Conservation (phyloP, 2,797 vertebrate species). For the Pipistrellus nathusii region DNA sequence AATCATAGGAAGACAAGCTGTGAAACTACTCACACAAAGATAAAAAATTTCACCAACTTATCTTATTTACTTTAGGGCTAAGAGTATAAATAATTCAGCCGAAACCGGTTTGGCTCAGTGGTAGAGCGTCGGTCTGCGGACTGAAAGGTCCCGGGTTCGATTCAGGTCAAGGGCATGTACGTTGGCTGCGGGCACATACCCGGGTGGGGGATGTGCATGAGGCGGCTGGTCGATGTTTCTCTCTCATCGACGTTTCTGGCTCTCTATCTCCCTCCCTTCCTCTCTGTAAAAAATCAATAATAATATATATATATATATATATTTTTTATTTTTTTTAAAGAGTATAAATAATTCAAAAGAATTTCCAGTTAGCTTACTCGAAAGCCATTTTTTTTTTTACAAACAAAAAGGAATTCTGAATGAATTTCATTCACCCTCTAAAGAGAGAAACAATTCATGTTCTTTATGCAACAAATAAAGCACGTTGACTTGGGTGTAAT, state of each 20-base stretch:
- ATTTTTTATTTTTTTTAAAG: no score
- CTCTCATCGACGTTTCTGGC: no score
- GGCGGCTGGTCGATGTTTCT: no score
- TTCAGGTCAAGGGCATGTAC: no score
- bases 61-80: slow-evolving; percentile 41
- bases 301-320: no score
- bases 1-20: slow-evolving; percentile 52
- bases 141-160: no score
- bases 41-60: slow-evolving; percentile 60
- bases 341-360: slow-evolving; percentile 70
- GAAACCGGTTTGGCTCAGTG: no score
- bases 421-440: slow-evolving; percentile 11
- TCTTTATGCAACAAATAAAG: slow-evolving; percentile 60
- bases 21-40: slow-evolving; percentile 35
- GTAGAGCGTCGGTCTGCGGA: no score
- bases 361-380: slow-evolving; percentile 30
- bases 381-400: slow-evolving; percentile 62
- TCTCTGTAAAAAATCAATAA: no score
- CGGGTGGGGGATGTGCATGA: no score
- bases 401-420: slow-evolving; percentile 51
- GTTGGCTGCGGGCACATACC: no score
- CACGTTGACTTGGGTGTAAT: not conserved
- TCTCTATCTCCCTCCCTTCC: no score
- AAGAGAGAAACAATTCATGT: slow-evolving; percentile 46
- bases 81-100: slow-evolving; percentile 69